These are phyloP conservation scores for Xestobium rufovillosum DNA, from an alignment of 2,888 invertebrate genomes.

Conservation along the genomic window DNA sequence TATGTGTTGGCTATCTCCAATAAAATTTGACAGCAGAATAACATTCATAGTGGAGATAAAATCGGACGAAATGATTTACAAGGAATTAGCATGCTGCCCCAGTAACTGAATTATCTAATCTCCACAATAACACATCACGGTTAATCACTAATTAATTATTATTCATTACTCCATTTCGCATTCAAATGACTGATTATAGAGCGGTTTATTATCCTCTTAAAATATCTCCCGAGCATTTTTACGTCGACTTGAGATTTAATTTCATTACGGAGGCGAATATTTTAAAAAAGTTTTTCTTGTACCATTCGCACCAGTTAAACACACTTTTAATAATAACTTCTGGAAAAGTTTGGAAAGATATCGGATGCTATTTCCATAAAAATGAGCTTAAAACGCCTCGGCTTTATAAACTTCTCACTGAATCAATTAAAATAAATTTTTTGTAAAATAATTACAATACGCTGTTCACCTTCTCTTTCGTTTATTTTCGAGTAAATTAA, in stretches of 20 bases:
- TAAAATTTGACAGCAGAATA: constrained; percentile 14
- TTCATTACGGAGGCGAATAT: constrained; percentile 26
- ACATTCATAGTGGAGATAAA: constrained; percentile 37
- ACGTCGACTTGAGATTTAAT: too few relatives aligned
- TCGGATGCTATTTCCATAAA: too few relatives aligned
- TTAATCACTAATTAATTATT: constrained; percentile 39
- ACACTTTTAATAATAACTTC: constrained; percentile 28
- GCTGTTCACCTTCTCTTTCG: too few relatives aligned
- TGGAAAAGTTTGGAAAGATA: constrained; percentile 18
- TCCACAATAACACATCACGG: constrained; percentile 35
- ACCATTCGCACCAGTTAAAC: constrained; percentile 33
- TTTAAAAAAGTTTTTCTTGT: constrained; percentile 26
- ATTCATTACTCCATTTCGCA: too few relatives aligned
- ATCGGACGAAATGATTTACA: constrained; percentile 41
- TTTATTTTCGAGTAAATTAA: too few relatives aligned
- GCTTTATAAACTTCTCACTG: too few relatives aligned
- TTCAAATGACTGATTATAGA: too few relatives aligned
- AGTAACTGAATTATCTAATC: constrained; percentile 42
- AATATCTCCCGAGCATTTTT: too few relatives aligned
- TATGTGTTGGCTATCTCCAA: neutral
- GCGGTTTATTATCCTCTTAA: too few relatives aligned
- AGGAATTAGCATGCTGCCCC: constrained; percentile 43
- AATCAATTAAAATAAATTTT: too few relatives aligned
- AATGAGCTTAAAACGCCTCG: too few relatives aligned
- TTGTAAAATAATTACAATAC: too few relatives aligned